phyloP scores from a whole-genome alignment of 2,888 invertebrate species.

The Escarpia spicata region DNA sequence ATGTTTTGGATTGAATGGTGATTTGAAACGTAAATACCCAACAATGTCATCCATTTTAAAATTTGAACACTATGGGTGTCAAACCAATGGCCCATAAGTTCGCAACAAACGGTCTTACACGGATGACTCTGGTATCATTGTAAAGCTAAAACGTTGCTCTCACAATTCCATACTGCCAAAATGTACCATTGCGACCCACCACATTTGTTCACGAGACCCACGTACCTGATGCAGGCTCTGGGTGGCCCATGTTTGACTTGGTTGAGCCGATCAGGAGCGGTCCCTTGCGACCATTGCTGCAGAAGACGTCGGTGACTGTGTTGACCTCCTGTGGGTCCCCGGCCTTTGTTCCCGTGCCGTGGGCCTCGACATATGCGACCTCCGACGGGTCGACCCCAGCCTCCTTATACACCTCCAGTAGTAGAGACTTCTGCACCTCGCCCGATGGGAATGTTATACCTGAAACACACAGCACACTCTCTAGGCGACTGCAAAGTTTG shows the following conservation, averaged over 20 bases:
- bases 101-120: too few relatives aligned
- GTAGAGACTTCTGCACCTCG: constrained; percentile 74
- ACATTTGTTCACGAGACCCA: not conserved
- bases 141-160: too few relatives aligned
- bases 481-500: not conserved
- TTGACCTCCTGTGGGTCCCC: constrained; percentile 98
- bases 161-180: too few relatives aligned
- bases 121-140: too few relatives aligned
- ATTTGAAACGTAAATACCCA: too few relatives aligned
- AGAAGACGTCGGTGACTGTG: constrained; percentile 81
- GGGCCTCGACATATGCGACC: constrained; percentile 93
- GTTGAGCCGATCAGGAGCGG: constrained; percentile 94
- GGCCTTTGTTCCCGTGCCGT: constrained; percentile 94
- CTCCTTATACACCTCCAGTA: constrained; percentile 84
- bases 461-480: constrained; percentile 38
- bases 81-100: too few relatives aligned
- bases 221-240: constrained; percentile 79
- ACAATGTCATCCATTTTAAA: too few relatives aligned
- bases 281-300: constrained; percentile 52
- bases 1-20: too few relatives aligned
- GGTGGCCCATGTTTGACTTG: constrained; percentile 98
- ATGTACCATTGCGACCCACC: too few relatives aligned
- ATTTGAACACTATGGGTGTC: too few relatives aligned
- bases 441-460: constrained; percentile 71
- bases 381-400: constrained; percentile 82